phyloP scores from a whole-genome alignment of 2,113 vertebrate species.

The Albula glossodonta region DNA sequence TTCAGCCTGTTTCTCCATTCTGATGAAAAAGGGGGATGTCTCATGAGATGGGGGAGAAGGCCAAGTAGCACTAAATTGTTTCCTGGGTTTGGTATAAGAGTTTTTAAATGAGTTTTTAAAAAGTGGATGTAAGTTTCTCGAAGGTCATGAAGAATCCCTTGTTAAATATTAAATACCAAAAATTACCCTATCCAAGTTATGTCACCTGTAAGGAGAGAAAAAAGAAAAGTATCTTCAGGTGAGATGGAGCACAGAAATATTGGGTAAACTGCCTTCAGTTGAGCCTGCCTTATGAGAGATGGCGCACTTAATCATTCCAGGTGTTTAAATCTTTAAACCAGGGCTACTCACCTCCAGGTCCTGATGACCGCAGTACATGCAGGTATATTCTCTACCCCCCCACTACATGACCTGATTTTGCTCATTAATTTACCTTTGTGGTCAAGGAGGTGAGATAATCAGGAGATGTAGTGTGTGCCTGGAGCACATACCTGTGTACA shows the following conservation, averaged over 20 bases:
- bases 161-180: neutral
- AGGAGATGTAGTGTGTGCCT: slow-evolving; percentile 62
- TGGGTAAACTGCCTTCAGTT: neutral
- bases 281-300: neutral
- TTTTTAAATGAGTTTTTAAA: neutral
- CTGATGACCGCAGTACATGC: no score
- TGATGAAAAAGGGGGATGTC: neutral
- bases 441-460: no score
- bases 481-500: slow-evolving; percentile 65
- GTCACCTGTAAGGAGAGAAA: slow-evolving; percentile 27
- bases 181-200: slow-evolving; percentile 12
- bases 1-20: neutral
- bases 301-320: neutral
- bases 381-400: no score
- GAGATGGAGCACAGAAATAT: neutral
- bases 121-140: neutral
- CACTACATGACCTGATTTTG: no score
- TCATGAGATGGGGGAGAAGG: neutral
- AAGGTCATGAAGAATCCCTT: neutral
- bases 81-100: neutral
- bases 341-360: no score
- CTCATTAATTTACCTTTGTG: no score
- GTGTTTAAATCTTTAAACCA: neutral
- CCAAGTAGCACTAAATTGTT: neutral
- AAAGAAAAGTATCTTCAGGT: neutral